Percentiles rank a stretch among this genome's conserved stretches.
These are phyloP conservation scores for Channa striata DNA, from an alignment of 2,797 vertebrate genomes.

Conservation along the genomic window DNA sequence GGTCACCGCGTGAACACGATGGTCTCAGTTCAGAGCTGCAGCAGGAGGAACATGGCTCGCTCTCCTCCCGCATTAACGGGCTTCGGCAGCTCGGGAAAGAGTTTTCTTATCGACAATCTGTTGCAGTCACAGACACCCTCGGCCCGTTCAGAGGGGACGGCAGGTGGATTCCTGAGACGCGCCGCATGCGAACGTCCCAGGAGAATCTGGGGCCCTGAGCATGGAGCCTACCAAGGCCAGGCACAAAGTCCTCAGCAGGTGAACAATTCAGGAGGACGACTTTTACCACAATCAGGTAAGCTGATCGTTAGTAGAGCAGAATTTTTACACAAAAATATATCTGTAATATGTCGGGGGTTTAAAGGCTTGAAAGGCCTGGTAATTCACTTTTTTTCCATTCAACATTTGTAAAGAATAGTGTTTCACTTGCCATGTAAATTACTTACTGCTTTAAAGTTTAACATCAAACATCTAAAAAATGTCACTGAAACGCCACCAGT, in stretches of 20 bases:
- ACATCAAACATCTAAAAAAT: neutral
- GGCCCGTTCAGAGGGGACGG: constrained; percentile 51
- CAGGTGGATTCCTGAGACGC: constrained; percentile 73
- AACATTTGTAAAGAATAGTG: no score
- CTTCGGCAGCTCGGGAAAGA: constrained; percentile 91
- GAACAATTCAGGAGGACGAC: constrained; percentile 53
- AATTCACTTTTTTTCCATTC: neutral
- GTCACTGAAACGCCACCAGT: neutral
- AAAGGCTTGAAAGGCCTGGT: neutral
- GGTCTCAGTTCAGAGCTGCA: constrained; percentile 72
- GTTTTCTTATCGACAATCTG: constrained; percentile 94
- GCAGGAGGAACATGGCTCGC: constrained; percentile 84
- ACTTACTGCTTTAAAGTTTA: no score
- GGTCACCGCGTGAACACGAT: constrained; percentile 70
- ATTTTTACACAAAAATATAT: constrained; percentile 1
- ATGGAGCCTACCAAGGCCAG: constrained; percentile 56
- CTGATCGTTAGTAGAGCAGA: neutral
- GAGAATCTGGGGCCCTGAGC: constrained; percentile 84
- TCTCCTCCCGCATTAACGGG: constrained; percentile 83
- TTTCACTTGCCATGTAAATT: no score
- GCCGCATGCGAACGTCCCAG: constrained; percentile 74
- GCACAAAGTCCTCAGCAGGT: constrained; percentile 58
- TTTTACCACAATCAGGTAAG: constrained; percentile 71
- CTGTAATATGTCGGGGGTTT: neutral
- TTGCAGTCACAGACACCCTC: constrained; percentile 80